Conservation (phyloP, 2,113 vertebrate genomes). For the Caracal caracal region DNA sequence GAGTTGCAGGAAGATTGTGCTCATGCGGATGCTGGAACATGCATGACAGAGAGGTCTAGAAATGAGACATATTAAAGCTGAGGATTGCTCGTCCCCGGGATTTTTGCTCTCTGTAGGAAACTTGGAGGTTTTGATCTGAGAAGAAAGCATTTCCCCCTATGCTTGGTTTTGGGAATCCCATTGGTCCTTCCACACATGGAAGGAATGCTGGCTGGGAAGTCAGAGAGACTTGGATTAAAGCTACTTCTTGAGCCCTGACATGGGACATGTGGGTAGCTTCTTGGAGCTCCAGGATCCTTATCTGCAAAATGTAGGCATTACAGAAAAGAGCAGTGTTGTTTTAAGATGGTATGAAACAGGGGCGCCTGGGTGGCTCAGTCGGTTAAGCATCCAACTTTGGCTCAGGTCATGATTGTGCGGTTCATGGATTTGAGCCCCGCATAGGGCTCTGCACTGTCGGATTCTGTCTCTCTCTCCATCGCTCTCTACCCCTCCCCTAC, state of each 20-base stretch:
- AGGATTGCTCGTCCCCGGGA: neutral
- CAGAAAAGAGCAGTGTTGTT: neutral
- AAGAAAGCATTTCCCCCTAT: neutral
- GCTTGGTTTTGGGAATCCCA: neutral
- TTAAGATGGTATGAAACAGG: neutral
- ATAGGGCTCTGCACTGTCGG: no score
- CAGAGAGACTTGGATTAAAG: neutral
- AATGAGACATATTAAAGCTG: neutral
- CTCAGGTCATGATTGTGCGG: no score
- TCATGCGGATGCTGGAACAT: accelerated
- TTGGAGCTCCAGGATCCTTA: neutral
- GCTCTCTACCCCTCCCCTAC: no score
- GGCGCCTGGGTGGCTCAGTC: no score
- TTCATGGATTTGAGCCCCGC: no score
- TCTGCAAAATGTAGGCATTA: neutral
- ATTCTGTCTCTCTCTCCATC: no score
- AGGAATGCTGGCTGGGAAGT: neutral
- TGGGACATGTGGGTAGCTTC: neutral
- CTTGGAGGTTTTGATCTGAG: neutral
- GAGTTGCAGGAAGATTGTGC: neutral
- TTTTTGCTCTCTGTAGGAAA: neutral
- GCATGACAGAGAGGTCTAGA: neutral
- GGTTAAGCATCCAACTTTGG: no score
- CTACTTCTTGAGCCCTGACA: neutral
- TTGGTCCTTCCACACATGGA: neutral